Conservation (phyloP, 2,797 vertebrate species). For the Rachycentron canadum region DNA sequence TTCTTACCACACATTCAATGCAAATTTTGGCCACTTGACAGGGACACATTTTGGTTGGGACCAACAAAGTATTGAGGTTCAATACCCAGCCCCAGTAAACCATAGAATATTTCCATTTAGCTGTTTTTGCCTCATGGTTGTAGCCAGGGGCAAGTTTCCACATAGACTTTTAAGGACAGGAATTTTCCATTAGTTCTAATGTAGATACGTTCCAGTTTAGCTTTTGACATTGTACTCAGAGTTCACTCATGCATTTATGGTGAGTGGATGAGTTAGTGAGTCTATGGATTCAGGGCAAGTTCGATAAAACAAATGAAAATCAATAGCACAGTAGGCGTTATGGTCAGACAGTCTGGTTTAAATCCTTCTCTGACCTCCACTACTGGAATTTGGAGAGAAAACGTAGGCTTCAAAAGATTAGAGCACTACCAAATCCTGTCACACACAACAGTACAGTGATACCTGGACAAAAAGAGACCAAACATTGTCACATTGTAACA, state of each 20-base stretch:
- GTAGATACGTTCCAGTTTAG: background rate
- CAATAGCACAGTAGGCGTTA: slow-evolving; percentile 37
- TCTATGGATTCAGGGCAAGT: slow-evolving; percentile 21
- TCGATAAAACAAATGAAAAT: slow-evolving; percentile 52
- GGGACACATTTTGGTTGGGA: background rate
- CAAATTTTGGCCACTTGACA: background rate
- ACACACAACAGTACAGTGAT: slow-evolving; percentile 33
- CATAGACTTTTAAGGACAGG: slow-evolving; percentile 60
- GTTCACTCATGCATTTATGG: slow-evolving; percentile 56
- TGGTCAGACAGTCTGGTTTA: slow-evolving; percentile 19
- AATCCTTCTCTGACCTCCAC: slow-evolving; percentile 53
- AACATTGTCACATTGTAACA: slow-evolving; percentile 21
- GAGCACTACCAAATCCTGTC: slow-evolving; percentile 16
- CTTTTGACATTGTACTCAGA: slow-evolving; percentile 22
- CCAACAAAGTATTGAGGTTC: background rate
- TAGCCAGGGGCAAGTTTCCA: slow-evolving; percentile 64
- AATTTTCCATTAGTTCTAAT: slow-evolving; percentile 69
- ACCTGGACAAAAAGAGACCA: slow-evolving; percentile 49
- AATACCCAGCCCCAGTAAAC: background rate
- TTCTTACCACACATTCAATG: background rate
- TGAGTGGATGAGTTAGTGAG: slow-evolving; percentile 27
- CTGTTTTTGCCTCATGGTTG: slow-evolving; percentile 43
- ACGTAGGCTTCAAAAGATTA: slow-evolving; percentile 46
- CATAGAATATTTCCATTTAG: slow-evolving; percentile 19
- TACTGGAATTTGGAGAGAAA: slow-evolving; percentile 47